phyloP scores from a whole-genome alignment of 2,113 vertebrate species.

The Apus apus region DNA sequence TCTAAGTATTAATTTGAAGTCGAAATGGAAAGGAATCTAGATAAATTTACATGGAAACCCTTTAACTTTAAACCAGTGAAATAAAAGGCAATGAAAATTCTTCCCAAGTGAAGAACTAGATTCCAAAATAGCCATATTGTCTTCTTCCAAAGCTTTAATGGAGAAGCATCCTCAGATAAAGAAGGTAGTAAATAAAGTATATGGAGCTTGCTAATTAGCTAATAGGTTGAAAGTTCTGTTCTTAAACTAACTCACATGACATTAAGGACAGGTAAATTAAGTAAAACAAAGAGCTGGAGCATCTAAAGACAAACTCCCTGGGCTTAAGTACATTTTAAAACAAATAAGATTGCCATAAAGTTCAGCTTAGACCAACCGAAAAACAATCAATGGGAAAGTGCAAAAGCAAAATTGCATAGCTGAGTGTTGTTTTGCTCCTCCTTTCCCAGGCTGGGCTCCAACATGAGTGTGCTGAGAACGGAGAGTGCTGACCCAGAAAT shows the following conservation, averaged over 20 bases:
- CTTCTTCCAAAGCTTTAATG: background rate
- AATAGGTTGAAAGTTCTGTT: background rate
- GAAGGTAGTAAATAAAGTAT: background rate
- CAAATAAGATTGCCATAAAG: background rate
- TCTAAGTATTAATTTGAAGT: background rate
- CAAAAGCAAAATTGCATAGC: background rate
- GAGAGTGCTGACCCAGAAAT: background rate
- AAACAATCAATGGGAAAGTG: background rate
- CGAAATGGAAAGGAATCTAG: background rate
- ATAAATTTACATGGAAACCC: background rate
- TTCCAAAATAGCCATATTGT: background rate
- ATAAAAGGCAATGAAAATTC: background rate
- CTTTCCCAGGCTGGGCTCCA: background rate
- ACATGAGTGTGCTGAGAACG: background rate
- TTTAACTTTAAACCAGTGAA: constrained; percentile 1
- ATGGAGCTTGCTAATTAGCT: background rate
- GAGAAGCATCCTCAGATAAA: background rate
- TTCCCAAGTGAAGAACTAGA: background rate
- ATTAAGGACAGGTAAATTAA: background rate
- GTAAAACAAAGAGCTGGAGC: background rate
- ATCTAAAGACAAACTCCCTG: background rate
- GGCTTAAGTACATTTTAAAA: background rate
- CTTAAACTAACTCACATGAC: background rate
- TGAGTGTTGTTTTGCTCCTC: background rate
- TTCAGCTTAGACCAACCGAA: background rate